Evolutionary conservation across 2,888 invertebrate genomes (phyloP), one percentile per base, ranked within the genome.

Genomic region (Candidula unifasciata): DNA sequence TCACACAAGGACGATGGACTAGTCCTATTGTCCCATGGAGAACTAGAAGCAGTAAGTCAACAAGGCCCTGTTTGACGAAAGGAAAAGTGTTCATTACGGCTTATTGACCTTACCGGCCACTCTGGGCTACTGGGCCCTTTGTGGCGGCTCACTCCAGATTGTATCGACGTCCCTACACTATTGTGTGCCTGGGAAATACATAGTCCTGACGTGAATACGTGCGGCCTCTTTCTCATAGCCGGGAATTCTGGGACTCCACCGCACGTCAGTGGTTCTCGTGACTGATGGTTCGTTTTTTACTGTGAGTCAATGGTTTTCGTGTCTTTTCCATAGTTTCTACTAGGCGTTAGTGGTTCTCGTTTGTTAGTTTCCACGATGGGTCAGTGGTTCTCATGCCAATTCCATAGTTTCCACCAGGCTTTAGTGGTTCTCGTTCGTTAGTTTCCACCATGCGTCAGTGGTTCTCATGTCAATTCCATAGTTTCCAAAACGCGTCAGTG

Each of bases 71-170:
- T 80, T 80, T 80, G 80, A 57, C 52, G 57, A 80, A 66, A 68
- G 71, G 52, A 71, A 80, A 80, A 80, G 27, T 80, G 57, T 80
- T 80, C 80, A 80, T 80, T 80, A 80, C 69, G 80, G 71, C 35
- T 24, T 69, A 60, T 80, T 80, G 80, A 80, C 71, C 71, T 54
- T 71, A 57, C 57, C 37, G 80, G 69, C 71, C 80, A 80, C 35
- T 80, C 57, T 30, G 30, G 80, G 71, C 71, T 64, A 79, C 79
- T 79, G 66, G 24, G 30, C 2, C 33, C 66, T 79, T 64, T 78
- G 77, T 78, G 37, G 13, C 24, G 35, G 33, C 77, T 78, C 21
- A 8, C 1, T 24, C 60, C 77, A 64, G 77, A 78, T 60, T 64
- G 77, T 78, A 78, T 64, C 77, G 77, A 78, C 37, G 33, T 78